Evolutionary conservation across 2,797 vertebrate genomes (phyloP), one percentile per base, ranked within the genome.

Genomic region (Gallinago stenura): DNA sequence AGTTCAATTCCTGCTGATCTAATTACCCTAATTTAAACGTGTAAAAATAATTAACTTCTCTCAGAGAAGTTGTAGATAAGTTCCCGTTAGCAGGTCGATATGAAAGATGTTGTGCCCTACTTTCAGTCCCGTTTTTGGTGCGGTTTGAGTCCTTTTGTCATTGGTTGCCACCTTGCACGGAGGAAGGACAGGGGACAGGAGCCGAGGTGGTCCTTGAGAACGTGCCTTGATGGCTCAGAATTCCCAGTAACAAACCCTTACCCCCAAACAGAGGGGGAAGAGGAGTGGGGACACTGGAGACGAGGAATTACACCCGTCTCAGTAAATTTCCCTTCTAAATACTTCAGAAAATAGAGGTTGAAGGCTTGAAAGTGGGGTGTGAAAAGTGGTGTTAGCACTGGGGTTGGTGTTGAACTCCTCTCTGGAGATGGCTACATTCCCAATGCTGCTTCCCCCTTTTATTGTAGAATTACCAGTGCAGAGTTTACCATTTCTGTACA

Each of bases 11-110:
- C 95, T 35, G 54, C 94, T 97, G 95, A 92, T 96, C 95, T 94
- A 97, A 97, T 97, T 98, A 94, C 91, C 93, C 97, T 97, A 62
- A 94, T 97, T 97, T 75, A 54, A 86, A 81, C 5, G 33, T 41
- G 28, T 82, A 71, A 48, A 87, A 51, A 87, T 97, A 97, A 97
- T 98, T 97, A 96, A 83, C 92, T 92, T 87, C 77, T 89, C 77
- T 7, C 7, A 31, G 65, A 78, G 57, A 60, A 96, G 80, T 24
- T 1, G 1, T 18, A 64, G 93, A 13, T 26, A 26, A 93, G 89
- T 69, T 50, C 18, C 50, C 15, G 71, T 18, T 12, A 58, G 17
- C 91, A 58, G 92, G 94, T 90, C 28, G 26, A 7, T 50, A 3
- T n/a, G 39, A 73, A 95, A 93, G 88, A 43, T 83, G 12, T 35